Conservation (phyloP, 2,113 vertebrate species). For the Pipra filicauda region DNA sequence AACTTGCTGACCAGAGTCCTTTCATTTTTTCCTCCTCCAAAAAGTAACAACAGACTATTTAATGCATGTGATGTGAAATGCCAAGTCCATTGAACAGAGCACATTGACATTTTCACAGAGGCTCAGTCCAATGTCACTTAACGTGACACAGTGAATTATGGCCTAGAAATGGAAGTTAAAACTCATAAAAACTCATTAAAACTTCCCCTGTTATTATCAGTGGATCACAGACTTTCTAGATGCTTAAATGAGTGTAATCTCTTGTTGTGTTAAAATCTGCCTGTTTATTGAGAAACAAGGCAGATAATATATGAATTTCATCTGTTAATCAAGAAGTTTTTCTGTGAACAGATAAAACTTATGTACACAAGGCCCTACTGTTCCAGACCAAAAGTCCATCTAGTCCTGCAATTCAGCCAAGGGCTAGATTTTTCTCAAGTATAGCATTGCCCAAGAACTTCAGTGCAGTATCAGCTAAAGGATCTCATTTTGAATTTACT, state of each 20-base stretch:
- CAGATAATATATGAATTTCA: background rate
- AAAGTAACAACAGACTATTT: background rate
- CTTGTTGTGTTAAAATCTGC: background rate
- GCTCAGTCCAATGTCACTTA: background rate
- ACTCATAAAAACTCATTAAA: background rate
- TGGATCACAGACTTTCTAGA: background rate
- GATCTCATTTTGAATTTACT: background rate
- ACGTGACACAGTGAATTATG: background rate
- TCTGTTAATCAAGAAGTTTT: background rate
- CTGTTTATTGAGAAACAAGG: background rate
- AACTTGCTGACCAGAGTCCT: background rate
- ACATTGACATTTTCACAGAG: background rate
- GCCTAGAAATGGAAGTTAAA: background rate
- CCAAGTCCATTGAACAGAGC: background rate
- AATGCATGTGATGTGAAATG: background rate
- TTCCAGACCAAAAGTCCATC: background rate
- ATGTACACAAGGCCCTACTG: background rate
- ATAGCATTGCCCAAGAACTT: background rate
- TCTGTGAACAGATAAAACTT: background rate
- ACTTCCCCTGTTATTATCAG: background rate
- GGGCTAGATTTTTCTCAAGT: background rate
- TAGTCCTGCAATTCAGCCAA: background rate
- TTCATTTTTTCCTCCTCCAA: background rate
- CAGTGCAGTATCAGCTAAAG: background rate
- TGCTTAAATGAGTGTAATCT: background rate